Evolutionary conservation across 2,113 vertebrate species (phyloP), one percentile per base, ranked within the genome.

Genomic region (Gopherus evgoodei): DNA sequence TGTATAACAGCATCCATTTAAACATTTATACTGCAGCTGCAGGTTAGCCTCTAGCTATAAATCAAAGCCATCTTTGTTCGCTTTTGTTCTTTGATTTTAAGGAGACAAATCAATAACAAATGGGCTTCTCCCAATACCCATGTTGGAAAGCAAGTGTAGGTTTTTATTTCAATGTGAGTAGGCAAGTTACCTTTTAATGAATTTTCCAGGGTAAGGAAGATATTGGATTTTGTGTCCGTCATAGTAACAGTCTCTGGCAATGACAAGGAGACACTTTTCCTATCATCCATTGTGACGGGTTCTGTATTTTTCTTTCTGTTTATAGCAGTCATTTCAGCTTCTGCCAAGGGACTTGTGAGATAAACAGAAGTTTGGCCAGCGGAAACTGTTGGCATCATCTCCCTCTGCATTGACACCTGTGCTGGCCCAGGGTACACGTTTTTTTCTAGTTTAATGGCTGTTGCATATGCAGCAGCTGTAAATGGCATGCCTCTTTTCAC

Each of bases 181-280:
- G 7, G 31, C 72, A 90, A 52, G 31, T 80, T 98, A 98, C 98
- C 98, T 98, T 95, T 90, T 88, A 92, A 50, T 17, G 86, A 84
- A 86, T 91, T 89, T 95, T 90, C 91, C 88, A 57, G 53, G 29
- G 93, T 83, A 44, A 95, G 91, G 89, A 94, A 80, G 17, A 93
- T 59, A 56, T 97, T 93, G 14, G 96, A 81, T 56, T 90, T 93
- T 53, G 80, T 85, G 8, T 96, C 93, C 19, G 95, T 95, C 75
- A 95, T 72, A 75, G 96, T 82, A 44, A 92, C 84, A 31, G 91
- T 94, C 92, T 94, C 96, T 0, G 49, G 69, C 50, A 92, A 94
- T 52, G 96, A 75, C 0, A 5, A 14, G 1, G 13, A 50, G 75
- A 90, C 2, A 2, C 52, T 89, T 0, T 91, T 93, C 31, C 49